Evolutionary conservation across 2,888 invertebrate species (phyloP).

Genomic region (Merodon equestris): DNA sequence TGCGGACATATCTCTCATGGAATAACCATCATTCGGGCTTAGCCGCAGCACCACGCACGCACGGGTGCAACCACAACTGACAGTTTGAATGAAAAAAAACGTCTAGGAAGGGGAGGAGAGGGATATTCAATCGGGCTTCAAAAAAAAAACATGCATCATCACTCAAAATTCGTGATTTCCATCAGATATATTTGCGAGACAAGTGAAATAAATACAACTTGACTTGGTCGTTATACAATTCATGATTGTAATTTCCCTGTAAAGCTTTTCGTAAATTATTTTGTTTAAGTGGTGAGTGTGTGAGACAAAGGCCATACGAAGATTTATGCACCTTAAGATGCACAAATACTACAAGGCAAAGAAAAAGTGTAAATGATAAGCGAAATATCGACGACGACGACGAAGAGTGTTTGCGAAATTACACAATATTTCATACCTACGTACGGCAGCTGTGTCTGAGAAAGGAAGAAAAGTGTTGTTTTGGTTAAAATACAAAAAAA

Average conservation of each 20-base stretch:
- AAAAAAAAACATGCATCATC: conserved; percentile 49
- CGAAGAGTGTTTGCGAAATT: conserved; percentile 49
- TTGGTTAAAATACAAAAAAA: conserved; percentile 14
- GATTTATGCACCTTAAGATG: conserved; percentile 66
- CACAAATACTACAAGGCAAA: conserved; percentile 66
- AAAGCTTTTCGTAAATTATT: neutral
- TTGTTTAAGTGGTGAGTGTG: too few relatives aligned
- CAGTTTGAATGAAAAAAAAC: conserved; percentile 7
- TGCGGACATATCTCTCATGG: conserved; percentile 13
- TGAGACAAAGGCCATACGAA: conserved; percentile 34
- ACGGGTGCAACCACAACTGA: neutral
- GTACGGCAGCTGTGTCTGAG: too few relatives aligned
- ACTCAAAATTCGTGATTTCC: conserved; percentile 54
- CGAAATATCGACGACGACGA: conserved; percentile 28
- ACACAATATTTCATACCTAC: conserved; percentile 38
- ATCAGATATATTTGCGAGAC: conserved; percentile 68
- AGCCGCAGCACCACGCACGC: conserved; percentile 9
- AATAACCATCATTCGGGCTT: conserved; percentile 18
- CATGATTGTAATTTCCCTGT: neutral
- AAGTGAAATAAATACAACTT: conserved; percentile 78
- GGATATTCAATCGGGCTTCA: conserved; percentile 7
- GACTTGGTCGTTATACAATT: conserved; percentile 57
- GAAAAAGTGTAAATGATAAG: conserved; percentile 70
- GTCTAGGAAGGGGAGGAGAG: conserved; percentile 11
- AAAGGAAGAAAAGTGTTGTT: too few relatives aligned